Conservation (phyloP, 2,113 vertebrate genomes). For the Origma solitaria region DNA sequence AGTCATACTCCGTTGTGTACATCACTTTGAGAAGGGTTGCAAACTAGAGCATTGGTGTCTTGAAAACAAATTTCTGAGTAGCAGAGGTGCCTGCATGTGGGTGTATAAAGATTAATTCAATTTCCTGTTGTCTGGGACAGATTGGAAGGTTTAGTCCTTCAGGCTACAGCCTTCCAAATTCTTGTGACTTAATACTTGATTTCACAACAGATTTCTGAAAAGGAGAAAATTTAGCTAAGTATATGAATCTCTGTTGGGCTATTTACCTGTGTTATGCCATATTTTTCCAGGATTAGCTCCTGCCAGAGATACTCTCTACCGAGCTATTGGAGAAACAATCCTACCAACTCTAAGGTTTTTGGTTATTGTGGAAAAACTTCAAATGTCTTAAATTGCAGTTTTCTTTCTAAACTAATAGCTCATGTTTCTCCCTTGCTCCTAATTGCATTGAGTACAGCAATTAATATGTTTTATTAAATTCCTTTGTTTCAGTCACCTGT, state of each 20-base stretch:
- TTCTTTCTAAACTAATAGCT: not conserved
- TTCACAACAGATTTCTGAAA: not conserved
- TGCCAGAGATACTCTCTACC: not conserved
- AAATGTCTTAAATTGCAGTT: not conserved
- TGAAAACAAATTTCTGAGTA: not conserved
- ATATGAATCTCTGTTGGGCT: not conserved
- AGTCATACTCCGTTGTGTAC: not conserved
- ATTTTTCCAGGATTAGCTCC: slow-evolving; percentile 17
- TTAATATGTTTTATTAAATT: not conserved
- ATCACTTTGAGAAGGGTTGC: not conserved
- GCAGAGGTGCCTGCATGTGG: not conserved
- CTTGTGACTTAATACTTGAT: not conserved
- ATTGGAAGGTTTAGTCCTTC: slow-evolving; percentile 6
- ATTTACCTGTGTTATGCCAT: slow-evolving; percentile 6
- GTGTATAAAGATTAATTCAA: not conserved
- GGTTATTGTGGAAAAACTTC: not conserved
- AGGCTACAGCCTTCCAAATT: not conserved
- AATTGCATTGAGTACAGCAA: not conserved
- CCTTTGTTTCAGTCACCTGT: not conserved
- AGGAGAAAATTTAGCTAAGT: not conserved
- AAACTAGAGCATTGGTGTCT: not conserved
- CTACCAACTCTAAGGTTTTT: not conserved
- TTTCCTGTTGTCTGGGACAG: slow-evolving; percentile 13
- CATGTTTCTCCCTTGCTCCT: not conserved
- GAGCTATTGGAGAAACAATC: not conserved